A percentile compares a stretch with the other conserved stretches of the same genome.
phyloP scores from a whole-genome alignment of 1,140 invertebrate species.

The Thaumatotibia leucotreta region DNA sequence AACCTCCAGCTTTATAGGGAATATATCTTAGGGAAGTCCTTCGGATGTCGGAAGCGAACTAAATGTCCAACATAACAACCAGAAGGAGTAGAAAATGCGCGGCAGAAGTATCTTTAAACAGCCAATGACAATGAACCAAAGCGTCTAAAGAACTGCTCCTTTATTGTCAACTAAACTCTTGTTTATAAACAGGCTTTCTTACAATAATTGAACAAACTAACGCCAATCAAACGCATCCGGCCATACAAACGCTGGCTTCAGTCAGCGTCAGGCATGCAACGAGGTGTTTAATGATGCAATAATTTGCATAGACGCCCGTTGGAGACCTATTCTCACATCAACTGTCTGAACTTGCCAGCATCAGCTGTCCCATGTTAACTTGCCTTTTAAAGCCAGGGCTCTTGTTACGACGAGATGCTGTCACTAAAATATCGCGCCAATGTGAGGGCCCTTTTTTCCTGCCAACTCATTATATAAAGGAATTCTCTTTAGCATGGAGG shows the following conservation, averaged over 20 bases:
- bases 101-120: neutral
- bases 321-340: constrained; percentile 67
- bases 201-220: constrained; percentile 54
- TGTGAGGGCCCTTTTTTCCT: constrained; percentile 23
- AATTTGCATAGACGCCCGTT: constrained; percentile 68
- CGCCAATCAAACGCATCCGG: constrained; percentile 64
- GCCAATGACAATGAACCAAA: neutral
- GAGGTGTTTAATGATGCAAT: constrained; percentile 74
- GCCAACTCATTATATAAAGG: constrained; percentile 9
- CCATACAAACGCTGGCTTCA: constrained; percentile 38
- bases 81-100: neutral
- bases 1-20: too few relatives aligned
- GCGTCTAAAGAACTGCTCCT: neutral
- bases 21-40: too few relatives aligned
- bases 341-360: constrained; percentile 31
- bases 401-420: constrained; percentile 44
- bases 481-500: constrained; percentile 7
- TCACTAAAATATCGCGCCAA: constrained; percentile 34
- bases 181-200: constrained; percentile 20
- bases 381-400: constrained; percentile 48
- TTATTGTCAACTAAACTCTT: constrained; percentile 1
- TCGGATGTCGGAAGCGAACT: too few relatives aligned
- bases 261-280: constrained; percentile 54
- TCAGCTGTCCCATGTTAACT: constrained; percentile 24
- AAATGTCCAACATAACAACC: too few relatives aligned